A percentile compares a stretch with the other conserved stretches of the same genome.
These are phyloP conservation scores for Oreortyx pictus DNA, from an alignment of 2,797 vertebrate species.

Conservation along the genomic window DNA sequence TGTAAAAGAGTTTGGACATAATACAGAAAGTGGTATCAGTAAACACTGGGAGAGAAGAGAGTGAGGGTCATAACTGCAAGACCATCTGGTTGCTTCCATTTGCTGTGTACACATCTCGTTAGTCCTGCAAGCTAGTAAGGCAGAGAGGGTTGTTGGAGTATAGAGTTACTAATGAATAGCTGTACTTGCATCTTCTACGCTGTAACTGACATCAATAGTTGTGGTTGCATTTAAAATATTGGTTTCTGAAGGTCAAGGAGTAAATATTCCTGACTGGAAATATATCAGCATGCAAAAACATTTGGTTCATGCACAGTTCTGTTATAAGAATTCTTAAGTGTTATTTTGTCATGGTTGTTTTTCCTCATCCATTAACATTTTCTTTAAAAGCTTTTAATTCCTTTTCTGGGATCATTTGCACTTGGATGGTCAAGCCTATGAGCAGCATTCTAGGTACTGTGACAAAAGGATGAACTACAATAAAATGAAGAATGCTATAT, in stretches of 20 bases:
- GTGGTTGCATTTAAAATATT: background rate
- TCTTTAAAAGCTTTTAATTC: background rate
- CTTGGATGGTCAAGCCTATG: background rate
- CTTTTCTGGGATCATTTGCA: background rate
- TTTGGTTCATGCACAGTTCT: background rate
- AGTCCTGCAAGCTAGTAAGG: constrained; percentile 43
- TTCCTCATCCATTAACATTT: background rate
- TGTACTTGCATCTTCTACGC: background rate
- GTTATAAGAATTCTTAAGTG: background rate
- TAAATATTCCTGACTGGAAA: background rate
- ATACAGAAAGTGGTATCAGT: constrained; percentile 58
- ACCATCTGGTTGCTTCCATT: constrained; percentile 74
- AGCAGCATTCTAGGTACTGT: background rate
- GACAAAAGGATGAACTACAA: background rate
- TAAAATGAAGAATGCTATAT: background rate
- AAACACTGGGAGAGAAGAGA: constrained; percentile 70
- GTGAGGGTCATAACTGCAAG: constrained; percentile 70
- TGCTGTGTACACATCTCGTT: constrained; percentile 65
- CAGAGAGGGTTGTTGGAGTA: constrained; percentile 18
- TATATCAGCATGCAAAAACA: background rate
- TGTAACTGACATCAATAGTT: background rate
- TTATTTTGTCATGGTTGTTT: background rate
- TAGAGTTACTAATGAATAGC: background rate
- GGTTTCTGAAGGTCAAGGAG: background rate
- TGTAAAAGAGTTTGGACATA: constrained; percentile 56